Percentiles rank a stretch among this genome's conserved stretches.
These are phyloP conservation scores for Nettapus auritus DNA, from an alignment of 2,113 vertebrate genomes.

Conservation along the genomic window DNA sequence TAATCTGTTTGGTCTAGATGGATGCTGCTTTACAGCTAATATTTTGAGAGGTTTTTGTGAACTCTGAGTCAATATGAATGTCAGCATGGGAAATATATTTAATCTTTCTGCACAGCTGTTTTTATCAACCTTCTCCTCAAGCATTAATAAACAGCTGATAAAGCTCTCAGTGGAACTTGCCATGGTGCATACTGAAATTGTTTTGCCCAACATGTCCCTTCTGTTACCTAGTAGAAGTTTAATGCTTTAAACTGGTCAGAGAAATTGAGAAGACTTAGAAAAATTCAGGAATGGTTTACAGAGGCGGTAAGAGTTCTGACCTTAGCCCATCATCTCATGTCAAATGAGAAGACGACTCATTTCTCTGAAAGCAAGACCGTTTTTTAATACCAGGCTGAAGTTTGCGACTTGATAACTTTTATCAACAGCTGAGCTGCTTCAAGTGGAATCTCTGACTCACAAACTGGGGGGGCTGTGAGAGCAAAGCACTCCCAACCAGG, in stretches of 20 bases:
- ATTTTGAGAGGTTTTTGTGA: slow-evolving; percentile 31
- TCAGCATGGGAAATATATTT: slow-evolving; percentile 3
- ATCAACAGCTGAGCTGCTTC: not conserved
- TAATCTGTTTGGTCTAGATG: not conserved
- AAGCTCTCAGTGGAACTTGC: not conserved
- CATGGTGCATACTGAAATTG: not conserved
- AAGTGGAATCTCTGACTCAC: not conserved
- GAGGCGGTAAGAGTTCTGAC: not conserved
- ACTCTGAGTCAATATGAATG: not conserved
- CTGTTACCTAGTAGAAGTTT: not conserved
- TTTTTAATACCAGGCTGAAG: not conserved
- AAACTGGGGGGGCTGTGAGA: not conserved
- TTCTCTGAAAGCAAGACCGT: not conserved
- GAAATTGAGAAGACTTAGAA: not conserved
- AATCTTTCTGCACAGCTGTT: slow-evolving; percentile 9
- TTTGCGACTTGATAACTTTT: not conserved
- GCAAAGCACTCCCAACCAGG: fast-evolving
- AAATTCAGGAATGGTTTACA: not conserved
- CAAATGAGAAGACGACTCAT: not conserved
- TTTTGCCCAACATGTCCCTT: not conserved
- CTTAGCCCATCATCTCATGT: not conserved
- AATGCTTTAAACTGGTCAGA: not conserved
- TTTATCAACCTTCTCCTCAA: slow-evolving; percentile 20
- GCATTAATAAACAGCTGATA: slow-evolving; percentile 25
- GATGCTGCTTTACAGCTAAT: not conserved